Evolutionary conservation across 2,888 invertebrate genomes (phyloP).

Genomic region (Heliconius erato): DNA sequence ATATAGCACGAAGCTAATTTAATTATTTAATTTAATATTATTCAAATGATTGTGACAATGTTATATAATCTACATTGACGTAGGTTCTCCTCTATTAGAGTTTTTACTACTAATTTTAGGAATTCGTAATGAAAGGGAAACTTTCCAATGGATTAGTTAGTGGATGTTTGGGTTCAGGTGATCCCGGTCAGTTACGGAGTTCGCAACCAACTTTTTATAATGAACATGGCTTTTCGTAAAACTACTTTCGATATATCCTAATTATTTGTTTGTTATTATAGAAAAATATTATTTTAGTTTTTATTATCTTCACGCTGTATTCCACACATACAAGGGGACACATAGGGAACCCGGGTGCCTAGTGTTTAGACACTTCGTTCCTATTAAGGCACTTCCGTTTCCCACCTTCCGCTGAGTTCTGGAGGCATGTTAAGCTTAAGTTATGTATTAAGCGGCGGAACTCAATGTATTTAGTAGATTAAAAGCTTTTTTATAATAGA

Average conservation of each 20-base stretch:
- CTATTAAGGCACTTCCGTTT: no score
- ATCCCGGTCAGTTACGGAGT: conserved; percentile 40
- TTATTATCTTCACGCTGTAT: no score
- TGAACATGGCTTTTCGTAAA: conserved; percentile 32
- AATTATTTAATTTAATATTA: neutral
- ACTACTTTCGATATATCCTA: conserved; percentile 38
- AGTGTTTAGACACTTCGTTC: no score
- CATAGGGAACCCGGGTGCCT: no score
- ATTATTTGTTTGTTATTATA: conserved; percentile 32
- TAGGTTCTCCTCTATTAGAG: neutral
- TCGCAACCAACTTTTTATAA: conserved; percentile 37
- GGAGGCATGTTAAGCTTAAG: no score
- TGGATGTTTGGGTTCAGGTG: conserved; percentile 38
- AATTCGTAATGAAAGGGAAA: conserved; percentile 44
- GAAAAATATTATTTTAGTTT: neutral
- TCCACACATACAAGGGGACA: no score
- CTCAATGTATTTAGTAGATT: no score
- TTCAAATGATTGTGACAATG: neutral
- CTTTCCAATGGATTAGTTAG: conserved; percentile 47
- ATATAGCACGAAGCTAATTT: no score
- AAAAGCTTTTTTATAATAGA: no score
- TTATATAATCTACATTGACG: neutral
- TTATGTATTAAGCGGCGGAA: no score
- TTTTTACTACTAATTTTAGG: conserved; percentile 26
- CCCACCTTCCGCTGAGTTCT: no score